Evolutionary conservation across 2,797 vertebrate genomes (phyloP).

Genomic region (Sandelia bainsii): DNA sequence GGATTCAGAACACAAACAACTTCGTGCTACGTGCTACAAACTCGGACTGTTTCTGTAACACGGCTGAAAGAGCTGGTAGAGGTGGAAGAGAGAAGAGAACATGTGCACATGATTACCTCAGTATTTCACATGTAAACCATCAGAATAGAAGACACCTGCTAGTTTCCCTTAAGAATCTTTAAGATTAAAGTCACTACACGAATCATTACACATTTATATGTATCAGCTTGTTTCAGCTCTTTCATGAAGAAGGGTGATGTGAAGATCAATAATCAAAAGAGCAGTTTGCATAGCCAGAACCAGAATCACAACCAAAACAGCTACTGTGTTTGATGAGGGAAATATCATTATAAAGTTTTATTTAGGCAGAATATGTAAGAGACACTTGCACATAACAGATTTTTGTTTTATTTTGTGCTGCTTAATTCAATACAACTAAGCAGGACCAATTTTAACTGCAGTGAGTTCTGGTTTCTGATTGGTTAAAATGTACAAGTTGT

Average conservation of each 20-base stretch:
- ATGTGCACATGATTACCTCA: slow-evolving; percentile 3
- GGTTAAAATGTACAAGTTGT: not conserved
- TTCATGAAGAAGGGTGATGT: not conserved
- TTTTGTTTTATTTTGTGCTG: too few relatives aligned
- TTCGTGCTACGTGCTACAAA: slow-evolving; percentile 22
- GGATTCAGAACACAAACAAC: slow-evolving; percentile 76
- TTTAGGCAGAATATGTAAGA: too few relatives aligned
- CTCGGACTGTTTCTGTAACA: slow-evolving; percentile 24
- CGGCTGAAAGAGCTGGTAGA: not conserved
- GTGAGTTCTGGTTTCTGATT: not conserved
- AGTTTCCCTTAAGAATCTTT: not conserved
- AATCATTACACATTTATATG: not conserved
- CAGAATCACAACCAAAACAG: too few relatives aligned
- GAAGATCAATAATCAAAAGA: not conserved
- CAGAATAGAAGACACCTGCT: not conserved
- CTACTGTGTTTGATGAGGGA: too few relatives aligned
- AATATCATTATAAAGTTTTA: too few relatives aligned
- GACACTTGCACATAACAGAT: too few relatives aligned
- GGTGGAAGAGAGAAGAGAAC: not conserved
- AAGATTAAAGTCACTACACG: not conserved
- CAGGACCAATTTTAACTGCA: not conserved
- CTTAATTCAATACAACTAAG: not conserved
- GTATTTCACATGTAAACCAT: slow-evolving; percentile 10
- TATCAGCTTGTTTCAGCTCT: not conserved
- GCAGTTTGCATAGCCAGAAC: too few relatives aligned